These are phyloP conservation scores for Scaptomyza reducta DNA, from an alignment of 2,888 invertebrate species.

Conservation along the genomic window DNA sequence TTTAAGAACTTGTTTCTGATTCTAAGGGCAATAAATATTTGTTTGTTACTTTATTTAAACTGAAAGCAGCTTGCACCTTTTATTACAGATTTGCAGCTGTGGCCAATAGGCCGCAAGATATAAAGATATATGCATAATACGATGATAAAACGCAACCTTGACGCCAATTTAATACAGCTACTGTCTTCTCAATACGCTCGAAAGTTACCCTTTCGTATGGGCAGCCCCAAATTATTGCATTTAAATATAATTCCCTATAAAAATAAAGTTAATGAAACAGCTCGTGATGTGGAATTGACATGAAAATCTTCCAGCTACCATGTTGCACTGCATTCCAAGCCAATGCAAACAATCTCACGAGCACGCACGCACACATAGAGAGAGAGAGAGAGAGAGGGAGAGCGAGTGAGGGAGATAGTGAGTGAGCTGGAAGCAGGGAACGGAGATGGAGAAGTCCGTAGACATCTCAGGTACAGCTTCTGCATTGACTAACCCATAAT, in stretches of 20 bases:
- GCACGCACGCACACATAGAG: conserved; percentile 25
- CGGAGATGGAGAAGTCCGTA: background rate
- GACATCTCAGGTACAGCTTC: conserved; percentile 16
- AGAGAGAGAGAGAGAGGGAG: background rate
- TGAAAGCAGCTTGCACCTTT: background rate
- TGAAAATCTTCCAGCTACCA: conserved; percentile 49
- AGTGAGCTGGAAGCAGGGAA: background rate
- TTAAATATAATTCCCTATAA: conserved; percentile 71
- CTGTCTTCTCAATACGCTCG: background rate
- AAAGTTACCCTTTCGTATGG: conserved; percentile 31
- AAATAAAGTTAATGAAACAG: conserved; percentile 75
- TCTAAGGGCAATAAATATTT: too few relatives aligned
- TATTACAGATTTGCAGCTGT: background rate
- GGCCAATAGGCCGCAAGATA: background rate
- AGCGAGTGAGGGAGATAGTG: background rate
- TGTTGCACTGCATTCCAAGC: conserved; percentile 16
- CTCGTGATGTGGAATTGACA: conserved; percentile 72
- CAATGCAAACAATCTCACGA: conserved; percentile 52
- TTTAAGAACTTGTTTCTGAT: too few relatives aligned
- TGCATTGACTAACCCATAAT: conserved; percentile 59
- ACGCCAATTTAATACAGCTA: conserved; percentile 24
- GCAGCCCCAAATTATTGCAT: conserved; percentile 65
- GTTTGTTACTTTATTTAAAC: background rate
- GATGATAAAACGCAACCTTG: conserved; percentile 29
- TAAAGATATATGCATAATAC: background rate